Percentiles rank a stretch among this genome's conserved stretches.
phyloP scores from a whole-genome alignment of 2,113 vertebrate genomes.

The Triplophysa rosa region DNA sequence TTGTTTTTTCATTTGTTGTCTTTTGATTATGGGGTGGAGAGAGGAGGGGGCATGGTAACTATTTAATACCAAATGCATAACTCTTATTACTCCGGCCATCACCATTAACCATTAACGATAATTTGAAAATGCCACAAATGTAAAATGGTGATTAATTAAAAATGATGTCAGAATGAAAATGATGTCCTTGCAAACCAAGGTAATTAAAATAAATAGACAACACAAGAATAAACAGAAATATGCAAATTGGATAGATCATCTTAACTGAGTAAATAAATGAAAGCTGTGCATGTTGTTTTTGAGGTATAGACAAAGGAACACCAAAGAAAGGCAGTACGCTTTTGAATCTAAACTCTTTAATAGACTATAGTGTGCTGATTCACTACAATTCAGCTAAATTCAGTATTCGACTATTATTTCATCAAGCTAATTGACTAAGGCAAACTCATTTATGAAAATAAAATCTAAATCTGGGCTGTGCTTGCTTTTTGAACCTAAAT shows the following conservation, averaged over 20 bases:
- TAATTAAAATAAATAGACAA: constrained; percentile 12
- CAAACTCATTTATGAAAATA: constrained; percentile 63
- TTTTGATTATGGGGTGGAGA: constrained; percentile 48
- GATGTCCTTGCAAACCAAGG: neutral
- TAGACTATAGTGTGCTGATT: neutral
- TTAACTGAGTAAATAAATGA: neutral
- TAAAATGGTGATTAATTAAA: constrained; percentile 32
- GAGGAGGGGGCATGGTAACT: neutral
- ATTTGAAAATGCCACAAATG: constrained; percentile 45
- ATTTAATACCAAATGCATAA: constrained; percentile 41
- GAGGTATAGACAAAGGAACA: neutral
- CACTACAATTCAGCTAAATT: neutral
- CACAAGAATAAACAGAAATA: neutral
- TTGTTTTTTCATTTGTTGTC: constrained; percentile 58
- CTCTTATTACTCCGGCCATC: constrained; percentile 38
- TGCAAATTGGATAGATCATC: neutral
- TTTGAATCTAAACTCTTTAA: neutral
- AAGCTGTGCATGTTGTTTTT: neutral
- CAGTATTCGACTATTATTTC: constrained; percentile 56
- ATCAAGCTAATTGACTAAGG: constrained; percentile 72
- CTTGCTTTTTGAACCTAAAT: constrained; percentile 61
- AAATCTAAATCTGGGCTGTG: constrained; percentile 59
- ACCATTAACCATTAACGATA: constrained; percentile 40
- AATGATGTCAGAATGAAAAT: constrained; percentile 11
- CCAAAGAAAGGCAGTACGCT: neutral